Evolutionary conservation across 1,140 invertebrate genomes (phyloP).

Genomic region (Zaprionus camerounensis): DNA sequence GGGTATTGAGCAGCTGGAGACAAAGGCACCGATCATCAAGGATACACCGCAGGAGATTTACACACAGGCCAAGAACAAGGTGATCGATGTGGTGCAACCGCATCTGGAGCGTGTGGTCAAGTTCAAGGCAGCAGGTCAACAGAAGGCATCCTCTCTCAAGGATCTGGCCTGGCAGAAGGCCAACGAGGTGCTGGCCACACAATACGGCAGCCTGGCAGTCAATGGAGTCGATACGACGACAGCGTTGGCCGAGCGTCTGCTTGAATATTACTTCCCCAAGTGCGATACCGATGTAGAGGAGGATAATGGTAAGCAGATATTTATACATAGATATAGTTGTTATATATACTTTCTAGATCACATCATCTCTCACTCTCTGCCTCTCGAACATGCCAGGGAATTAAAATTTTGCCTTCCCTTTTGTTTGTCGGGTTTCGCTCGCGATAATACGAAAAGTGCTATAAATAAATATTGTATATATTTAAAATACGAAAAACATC

Average conservation of each 20-base stretch:
- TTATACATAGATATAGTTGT: not conserved
- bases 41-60: constrained; percentile 89
- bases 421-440: constrained; percentile 2
- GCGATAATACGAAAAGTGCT: not conserved
- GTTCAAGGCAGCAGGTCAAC: constrained; percentile 86
- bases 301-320: constrained; percentile 83
- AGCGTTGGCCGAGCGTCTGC: constrained; percentile 86
- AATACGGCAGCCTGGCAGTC: constrained; percentile 88
- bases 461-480: not conserved
- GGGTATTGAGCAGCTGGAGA: constrained; percentile 88
- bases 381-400: not conserved
- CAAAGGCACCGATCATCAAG: constrained; percentile 88
- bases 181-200: constrained; percentile 88
- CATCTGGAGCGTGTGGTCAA: constrained; percentile 87
- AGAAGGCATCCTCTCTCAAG: constrained; percentile 87
- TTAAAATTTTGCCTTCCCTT: not conserved
- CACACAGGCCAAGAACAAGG: constrained; percentile 88
- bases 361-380: not conserved
- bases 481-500: not conserved
- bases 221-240: constrained; percentile 87
- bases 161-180: constrained; percentile 89
- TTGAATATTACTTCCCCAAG: constrained; percentile 89
- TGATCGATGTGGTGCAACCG: constrained; percentile 87
- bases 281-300: constrained; percentile 85
- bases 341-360: not conserved